phyloP scores from a whole-genome alignment of 1,140 invertebrate genomes.

The Lepidurus arcticus region DNA sequence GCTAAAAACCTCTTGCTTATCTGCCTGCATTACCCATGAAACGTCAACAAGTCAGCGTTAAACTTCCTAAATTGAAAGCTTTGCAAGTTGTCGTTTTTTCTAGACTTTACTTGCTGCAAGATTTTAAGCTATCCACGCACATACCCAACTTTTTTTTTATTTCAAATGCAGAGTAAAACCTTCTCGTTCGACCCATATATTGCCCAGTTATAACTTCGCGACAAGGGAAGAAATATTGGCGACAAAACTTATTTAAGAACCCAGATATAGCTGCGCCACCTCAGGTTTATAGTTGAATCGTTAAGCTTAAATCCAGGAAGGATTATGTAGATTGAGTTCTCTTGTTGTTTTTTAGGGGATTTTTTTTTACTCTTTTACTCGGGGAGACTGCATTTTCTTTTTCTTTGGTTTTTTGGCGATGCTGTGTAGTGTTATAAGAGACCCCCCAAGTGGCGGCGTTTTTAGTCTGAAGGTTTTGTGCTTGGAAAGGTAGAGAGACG shows the following conservation, averaged over 20 bases:
- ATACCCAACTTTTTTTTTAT: neutral
- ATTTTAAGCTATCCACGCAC: no score
- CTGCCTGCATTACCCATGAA: neutral
- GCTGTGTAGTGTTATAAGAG: slow-evolving; percentile 5
- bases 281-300: neutral
- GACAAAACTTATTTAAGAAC: neutral
- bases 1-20: neutral
- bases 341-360: neutral
- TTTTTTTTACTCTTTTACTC: no score
- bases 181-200: neutral
- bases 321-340: slow-evolving; percentile 2
- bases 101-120: neutral
- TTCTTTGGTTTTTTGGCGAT: neutral
- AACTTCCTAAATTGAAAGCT: neutral
- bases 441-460: slow-evolving; percentile 20
- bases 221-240: neutral
- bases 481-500: slow-evolving; percentile 18
- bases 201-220: neutral
- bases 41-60: neutral
- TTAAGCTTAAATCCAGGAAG: neutral
- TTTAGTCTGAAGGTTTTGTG: slow-evolving; percentile 11
- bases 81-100: neutral
- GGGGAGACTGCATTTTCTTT: neutral
- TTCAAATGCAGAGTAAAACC: neutral
- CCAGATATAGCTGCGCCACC: neutral